A percentile compares a stretch with the other conserved stretches of the same genome.
phyloP scores from a whole-genome alignment of 2,113 vertebrate species.

The Chelonoidis abingdonii region DNA sequence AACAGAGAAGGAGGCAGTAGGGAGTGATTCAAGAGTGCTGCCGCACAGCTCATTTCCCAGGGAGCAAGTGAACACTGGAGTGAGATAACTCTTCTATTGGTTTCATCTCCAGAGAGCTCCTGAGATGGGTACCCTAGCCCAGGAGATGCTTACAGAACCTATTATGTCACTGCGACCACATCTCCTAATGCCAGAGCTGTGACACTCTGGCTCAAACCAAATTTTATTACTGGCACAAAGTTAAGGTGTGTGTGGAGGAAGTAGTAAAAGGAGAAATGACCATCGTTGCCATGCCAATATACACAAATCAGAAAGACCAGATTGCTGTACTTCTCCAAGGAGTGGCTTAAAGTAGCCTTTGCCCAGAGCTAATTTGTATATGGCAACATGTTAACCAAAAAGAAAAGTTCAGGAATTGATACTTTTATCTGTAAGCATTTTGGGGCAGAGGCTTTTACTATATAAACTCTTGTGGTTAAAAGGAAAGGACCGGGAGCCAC shows the following conservation, averaged over 20 bases:
- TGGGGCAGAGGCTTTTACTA: not conserved
- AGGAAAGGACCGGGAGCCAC: not conserved
- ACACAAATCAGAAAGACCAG: conserved; percentile 25
- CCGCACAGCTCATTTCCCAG: conserved; percentile 1
- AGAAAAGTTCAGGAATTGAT: not conserved
- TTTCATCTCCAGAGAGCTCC: conserved; percentile 41
- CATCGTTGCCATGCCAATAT: conserved; percentile 42
- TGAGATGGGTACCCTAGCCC: not conserved
- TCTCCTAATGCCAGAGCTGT: conserved; percentile 14
- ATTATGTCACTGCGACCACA: not conserved
- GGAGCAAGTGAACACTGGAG: not conserved
- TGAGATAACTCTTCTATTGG: conserved; percentile 34
- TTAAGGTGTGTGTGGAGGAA: not conserved
- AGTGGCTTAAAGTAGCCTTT: conserved; percentile 13
- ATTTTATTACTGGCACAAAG: not conserved
- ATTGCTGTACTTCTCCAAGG: conserved; percentile 18
- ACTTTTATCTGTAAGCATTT: not conserved
- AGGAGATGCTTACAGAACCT: conserved; percentile 17
- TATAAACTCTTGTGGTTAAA: not conserved
- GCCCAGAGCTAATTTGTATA: not conserved
- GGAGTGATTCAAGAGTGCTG: conserved; percentile 22
- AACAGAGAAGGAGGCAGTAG: not conserved
- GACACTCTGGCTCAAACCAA: conserved; percentile 10
- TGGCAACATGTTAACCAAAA: not conserved
- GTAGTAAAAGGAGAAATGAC: conserved; percentile 10